phyloP scores from a whole-genome alignment of 1,140 invertebrate species.

The Zophobas morio region DNA sequence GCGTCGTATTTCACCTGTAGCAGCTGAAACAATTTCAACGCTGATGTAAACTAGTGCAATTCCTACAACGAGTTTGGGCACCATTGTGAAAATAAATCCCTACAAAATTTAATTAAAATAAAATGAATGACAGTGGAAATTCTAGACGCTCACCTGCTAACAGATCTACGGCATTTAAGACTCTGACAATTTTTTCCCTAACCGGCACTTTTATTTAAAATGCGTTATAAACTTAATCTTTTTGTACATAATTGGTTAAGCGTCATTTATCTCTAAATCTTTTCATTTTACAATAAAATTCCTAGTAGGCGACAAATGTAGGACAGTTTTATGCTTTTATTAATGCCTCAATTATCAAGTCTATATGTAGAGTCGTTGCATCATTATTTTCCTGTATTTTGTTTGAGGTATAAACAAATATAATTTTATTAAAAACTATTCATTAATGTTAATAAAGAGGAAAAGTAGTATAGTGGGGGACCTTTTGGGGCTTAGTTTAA shows the following conservation, averaged over 20 bases:
- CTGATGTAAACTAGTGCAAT: not conserved
- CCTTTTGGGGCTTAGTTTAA: too few species aligned
- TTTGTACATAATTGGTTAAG: conserved; percentile 1
- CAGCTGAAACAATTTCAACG: conserved; percentile 37
- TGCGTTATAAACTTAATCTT: conserved; percentile 6
- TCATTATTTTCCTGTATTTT: too few species aligned
- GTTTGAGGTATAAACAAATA: too few species aligned
- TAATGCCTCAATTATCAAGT: too few species aligned
- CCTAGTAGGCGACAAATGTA: not conserved
- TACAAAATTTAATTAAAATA: conserved; percentile 5
- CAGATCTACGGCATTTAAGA: not conserved
- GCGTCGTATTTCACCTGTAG: conserved; percentile 34
- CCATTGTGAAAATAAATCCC: conserved; percentile 40
- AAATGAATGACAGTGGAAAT: not conserved
- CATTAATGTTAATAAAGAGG: too few species aligned
- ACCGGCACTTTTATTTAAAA: conserved; percentile 3
- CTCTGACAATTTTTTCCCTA: conserved; percentile 4
- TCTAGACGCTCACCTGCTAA: conserved; percentile 10
- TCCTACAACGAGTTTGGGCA: not conserved
- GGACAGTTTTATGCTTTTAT: not conserved
- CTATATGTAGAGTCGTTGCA: too few species aligned
- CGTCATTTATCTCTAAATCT: conserved; percentile 8
- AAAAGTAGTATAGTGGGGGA: too few species aligned
- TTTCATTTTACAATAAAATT: too few species aligned
- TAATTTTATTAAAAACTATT: too few species aligned